Base-by-base conservation (phyloP, 2,888 invertebrate species). In the Oxycera nigricornis region DNA sequence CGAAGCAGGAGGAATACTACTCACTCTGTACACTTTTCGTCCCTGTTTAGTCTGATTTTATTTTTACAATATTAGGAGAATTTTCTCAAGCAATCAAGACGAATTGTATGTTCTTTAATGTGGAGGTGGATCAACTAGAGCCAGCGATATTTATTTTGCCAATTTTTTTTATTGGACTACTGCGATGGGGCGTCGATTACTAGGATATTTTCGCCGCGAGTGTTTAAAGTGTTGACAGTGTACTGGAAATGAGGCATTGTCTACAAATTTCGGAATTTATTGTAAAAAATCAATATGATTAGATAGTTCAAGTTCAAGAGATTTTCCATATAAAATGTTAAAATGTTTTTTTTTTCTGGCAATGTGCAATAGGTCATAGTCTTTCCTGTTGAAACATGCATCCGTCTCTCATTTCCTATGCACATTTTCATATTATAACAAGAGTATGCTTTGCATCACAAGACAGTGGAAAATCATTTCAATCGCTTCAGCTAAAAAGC, bases 61-160 rank as follows among this genome's bases (percentile, higher is more conserved):
- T 11, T 17, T 62, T 35, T 30, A 30, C 14, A 61, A 61, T 35
- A 62, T 62, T 30, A 17, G 52, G 7, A n/a, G 1, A 68, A 52
- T 30, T 68, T 68, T 67, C 20, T 22, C 35, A n/a, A 20, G 26
- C 17, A 52, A 30, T 30, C 30, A 52, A 62, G 26, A 30, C 52
- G 52, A 28, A 68, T 30, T 28, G 50, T 68, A 20, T 62, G 20
- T 31, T 17, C 17, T 28, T 31, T 50, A 30, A 50, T 50, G 31
- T 68, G 68, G 52, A 52, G 50, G 68, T 52, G 68, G 52, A 30
- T 68, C 50, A 30, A 50, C 52, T 68, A 46, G 30, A 50, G 9
- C 24, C 67, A 46, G 3, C 41, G 22, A 26, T 67, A 46, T 46
- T 41, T 14, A 67, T 26, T 6, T 41, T 41, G 24, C 14, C 31